phyloP scores from a whole-genome alignment of 2,888 invertebrate species.

The Muschampia plurimacula region DNA sequence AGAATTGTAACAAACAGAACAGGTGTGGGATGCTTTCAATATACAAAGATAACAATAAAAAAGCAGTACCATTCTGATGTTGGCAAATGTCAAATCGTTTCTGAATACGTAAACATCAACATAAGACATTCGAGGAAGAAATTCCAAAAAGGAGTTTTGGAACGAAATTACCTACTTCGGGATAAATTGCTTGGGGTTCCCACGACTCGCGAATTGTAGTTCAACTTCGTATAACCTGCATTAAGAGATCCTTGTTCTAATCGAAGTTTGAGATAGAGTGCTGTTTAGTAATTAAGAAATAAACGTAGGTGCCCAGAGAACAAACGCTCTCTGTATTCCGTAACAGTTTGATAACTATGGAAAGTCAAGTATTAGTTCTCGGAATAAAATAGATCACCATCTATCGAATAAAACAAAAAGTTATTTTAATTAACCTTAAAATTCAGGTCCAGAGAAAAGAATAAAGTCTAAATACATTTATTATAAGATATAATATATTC shows the following conservation, averaged over 20 bases:
- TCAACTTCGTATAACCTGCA: conserved; percentile 19
- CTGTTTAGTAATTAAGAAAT: neutral
- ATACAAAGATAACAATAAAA: conserved; percentile 31
- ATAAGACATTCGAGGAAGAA: conserved; percentile 45
- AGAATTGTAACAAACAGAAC: conserved; percentile 11
- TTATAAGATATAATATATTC: too few species aligned
- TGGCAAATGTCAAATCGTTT: conserved; percentile 45
- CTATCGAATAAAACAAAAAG: too few species aligned
- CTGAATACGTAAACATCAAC: conserved; percentile 47
- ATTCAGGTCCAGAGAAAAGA: too few species aligned
- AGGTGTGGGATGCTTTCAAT: conserved; percentile 21
- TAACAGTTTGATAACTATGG: too few species aligned
- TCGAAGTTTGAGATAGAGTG: conserved; percentile 22
- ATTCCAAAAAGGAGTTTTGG: conserved; percentile 44
- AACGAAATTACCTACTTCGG: conserved; percentile 44
- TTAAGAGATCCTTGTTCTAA: conserved; percentile 25
- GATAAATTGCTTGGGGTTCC: conserved; percentile 52
- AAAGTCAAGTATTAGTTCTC: too few species aligned
- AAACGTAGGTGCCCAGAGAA: too few species aligned
- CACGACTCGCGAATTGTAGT: conserved; percentile 19
- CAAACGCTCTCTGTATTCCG: too few species aligned
- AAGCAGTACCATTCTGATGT: conserved; percentile 40
- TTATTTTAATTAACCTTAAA: too few species aligned
- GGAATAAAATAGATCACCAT: too few species aligned
- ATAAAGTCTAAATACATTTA: too few species aligned